phyloP scores from a whole-genome alignment of 2,113 vertebrate species.

The Balaeniceps rex region DNA sequence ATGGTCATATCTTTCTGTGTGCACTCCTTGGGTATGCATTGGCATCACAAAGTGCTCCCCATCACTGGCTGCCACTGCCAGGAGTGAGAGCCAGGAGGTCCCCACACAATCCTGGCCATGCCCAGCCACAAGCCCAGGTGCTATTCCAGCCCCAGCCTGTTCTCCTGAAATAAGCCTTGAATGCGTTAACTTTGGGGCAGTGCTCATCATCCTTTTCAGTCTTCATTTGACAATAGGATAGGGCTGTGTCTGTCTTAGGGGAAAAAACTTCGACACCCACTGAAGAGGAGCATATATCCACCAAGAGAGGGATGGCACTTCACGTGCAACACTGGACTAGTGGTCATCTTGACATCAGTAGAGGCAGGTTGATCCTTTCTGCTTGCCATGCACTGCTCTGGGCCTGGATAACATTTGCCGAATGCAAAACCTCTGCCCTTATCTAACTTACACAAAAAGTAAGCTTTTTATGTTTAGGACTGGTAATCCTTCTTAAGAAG shows the following conservation, averaged over 20 bases:
- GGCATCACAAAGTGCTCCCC: neutral
- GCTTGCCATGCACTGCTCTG: neutral
- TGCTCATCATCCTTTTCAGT: neutral
- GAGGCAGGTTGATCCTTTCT: neutral
- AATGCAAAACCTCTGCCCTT: neutral
- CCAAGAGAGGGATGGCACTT: neutral
- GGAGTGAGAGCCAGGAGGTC: neutral
- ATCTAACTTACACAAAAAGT: neutral
- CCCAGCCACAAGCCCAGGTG: neutral
- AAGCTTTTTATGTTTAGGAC: neutral
- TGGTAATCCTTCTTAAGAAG: neutral
- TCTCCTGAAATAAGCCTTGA: neutral
- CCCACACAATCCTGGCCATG: neutral
- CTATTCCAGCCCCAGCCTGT: neutral
- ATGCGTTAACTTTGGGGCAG: neutral
- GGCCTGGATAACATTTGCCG: neutral
- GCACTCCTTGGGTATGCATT: neutral
- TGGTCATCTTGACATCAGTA: neutral
- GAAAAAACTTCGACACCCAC: neutral
- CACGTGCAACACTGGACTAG: neutral
- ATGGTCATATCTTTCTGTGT: neutral
- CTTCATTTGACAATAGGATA: neutral
- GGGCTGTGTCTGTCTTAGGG: neutral
- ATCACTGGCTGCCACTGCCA: neutral
- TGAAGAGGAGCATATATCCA: neutral